These are phyloP conservation scores for Montifringilla adamsi DNA, from an alignment of 2,113 vertebrate genomes.

Conservation along the genomic window DNA sequence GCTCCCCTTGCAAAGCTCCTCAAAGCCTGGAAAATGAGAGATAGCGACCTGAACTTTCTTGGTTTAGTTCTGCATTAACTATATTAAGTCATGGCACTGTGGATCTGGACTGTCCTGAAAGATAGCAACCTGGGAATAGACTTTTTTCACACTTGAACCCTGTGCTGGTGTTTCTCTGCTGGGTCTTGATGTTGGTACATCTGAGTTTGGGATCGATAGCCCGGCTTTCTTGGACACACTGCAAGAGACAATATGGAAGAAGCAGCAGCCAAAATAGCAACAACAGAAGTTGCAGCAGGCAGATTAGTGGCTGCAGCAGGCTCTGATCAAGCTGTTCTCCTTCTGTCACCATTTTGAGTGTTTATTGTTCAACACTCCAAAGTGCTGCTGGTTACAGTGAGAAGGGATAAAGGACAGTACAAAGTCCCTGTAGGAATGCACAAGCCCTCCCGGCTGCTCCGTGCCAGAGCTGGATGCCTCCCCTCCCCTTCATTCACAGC, in stretches of 20 bases:
- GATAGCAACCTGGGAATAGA: neutral
- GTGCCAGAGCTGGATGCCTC: neutral
- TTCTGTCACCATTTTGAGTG: conserved; percentile 66
- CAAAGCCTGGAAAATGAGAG: neutral
- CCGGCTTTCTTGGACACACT: neutral
- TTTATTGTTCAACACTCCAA: conserved; percentile 18
- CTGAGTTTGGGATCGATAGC: neutral
- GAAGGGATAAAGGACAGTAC: conserved; percentile 13
- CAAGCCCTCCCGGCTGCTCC: neutral
- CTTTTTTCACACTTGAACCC: neutral
- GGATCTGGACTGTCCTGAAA: neutral
- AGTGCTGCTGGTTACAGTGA: neutral
- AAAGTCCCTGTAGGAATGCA: conserved; percentile 8
- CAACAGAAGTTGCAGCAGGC: conserved; percentile 53
- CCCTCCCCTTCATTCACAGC: neutral
- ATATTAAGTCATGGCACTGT: neutral
- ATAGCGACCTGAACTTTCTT: neutral
- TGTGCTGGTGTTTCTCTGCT: neutral
- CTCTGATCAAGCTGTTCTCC: conserved; percentile 68
- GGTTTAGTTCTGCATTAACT: neutral
- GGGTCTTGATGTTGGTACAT: neutral
- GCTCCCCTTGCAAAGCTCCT: neutral
- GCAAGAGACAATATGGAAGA: conserved; percentile 33
- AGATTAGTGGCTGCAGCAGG: conserved; percentile 62
- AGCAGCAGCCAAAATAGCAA: conserved; percentile 64